Percentiles rank a stretch among this genome's conserved stretches.
These are phyloP conservation scores for Pachliopta kotzebuea DNA, from an alignment of 2,888 invertebrate species.

Conservation along the genomic window DNA sequence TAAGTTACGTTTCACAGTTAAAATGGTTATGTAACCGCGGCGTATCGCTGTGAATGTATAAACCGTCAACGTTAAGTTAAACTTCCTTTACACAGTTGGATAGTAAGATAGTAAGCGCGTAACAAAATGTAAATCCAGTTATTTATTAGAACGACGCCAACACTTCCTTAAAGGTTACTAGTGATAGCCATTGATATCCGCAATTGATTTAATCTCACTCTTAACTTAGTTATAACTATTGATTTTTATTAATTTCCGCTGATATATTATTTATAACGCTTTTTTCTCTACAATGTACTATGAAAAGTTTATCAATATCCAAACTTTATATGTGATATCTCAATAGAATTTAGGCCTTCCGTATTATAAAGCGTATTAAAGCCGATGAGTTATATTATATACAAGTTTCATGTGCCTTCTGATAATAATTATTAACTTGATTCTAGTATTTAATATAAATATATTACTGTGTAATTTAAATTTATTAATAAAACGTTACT, in stretches of 20 bases:
- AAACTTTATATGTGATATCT: no score
- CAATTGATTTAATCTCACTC: neutral
- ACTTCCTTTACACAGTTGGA: slow-evolving; percentile 17
- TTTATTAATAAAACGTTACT: no score
- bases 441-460: no score
- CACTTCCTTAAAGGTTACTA: slow-evolving; percentile 23
- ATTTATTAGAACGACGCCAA: slow-evolving; percentile 15
- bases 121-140: slow-evolving; percentile 28
- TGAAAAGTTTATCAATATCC: no score
- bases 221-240: slow-evolving; percentile 1
- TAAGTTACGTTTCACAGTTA: neutral
- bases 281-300: no score
- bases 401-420: no score
- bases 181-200: slow-evolving; percentile 18
- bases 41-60: slow-evolving; percentile 13
- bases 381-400: no score
- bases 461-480: no score
- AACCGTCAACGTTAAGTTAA: slow-evolving; percentile 12
- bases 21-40: neutral
- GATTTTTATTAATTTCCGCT: slow-evolving; percentile 20
- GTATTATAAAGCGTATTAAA: no score
- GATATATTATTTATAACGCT: neutral
- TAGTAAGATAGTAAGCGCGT: slow-evolving; percentile 16
- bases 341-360: no score
- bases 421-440: no score